Evolutionary conservation across 2,888 invertebrate genomes (phyloP).

Genomic region (Tanypteryx hageni): DNA sequence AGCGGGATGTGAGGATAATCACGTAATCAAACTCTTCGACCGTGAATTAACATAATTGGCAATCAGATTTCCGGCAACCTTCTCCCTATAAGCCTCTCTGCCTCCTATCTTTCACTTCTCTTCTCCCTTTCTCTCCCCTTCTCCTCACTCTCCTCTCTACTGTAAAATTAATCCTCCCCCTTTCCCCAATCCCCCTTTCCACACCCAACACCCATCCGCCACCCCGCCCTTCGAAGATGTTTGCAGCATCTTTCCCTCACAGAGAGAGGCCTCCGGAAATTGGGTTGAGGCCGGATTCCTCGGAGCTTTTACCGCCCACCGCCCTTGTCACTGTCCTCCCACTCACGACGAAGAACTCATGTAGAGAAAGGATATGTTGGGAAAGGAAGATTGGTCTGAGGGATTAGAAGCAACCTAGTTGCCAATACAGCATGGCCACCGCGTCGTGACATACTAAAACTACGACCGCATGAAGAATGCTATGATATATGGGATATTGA

Average conservation of each 20-base stretch:
- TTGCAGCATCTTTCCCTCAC: background rate
- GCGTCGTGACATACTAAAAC: too few relatives aligned
- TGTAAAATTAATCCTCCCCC: slow-evolving; percentile 9
- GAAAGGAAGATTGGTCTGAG: too few relatives aligned
- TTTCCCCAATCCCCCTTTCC: slow-evolving; percentile 66
- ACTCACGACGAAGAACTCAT: background rate
- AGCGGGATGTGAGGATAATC: background rate
- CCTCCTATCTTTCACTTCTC: slow-evolving; percentile 76
- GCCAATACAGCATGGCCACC: too few relatives aligned
- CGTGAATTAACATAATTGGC: slow-evolving; percentile 52
- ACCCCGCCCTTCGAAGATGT: slow-evolving; percentile 65
- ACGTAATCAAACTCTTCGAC: background rate
- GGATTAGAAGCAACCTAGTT: too few relatives aligned
- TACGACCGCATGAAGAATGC: background rate
- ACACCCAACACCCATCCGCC: slow-evolving; percentile 70
- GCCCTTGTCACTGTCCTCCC: background rate
- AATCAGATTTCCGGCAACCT: slow-evolving; percentile 54
- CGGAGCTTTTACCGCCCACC: background rate
- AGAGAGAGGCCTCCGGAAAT: background rate
- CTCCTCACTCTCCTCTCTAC: slow-evolving; percentile 65
- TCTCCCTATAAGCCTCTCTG: background rate
- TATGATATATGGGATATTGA: too few relatives aligned
- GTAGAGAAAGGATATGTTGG: background rate
- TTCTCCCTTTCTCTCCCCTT: slow-evolving; percentile 71
- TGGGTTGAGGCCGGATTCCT: background rate